Evolutionary conservation across 2,113 vertebrate species (phyloP), one percentile per base, ranked within the genome.

Genomic region (Passer montanus): DNA sequence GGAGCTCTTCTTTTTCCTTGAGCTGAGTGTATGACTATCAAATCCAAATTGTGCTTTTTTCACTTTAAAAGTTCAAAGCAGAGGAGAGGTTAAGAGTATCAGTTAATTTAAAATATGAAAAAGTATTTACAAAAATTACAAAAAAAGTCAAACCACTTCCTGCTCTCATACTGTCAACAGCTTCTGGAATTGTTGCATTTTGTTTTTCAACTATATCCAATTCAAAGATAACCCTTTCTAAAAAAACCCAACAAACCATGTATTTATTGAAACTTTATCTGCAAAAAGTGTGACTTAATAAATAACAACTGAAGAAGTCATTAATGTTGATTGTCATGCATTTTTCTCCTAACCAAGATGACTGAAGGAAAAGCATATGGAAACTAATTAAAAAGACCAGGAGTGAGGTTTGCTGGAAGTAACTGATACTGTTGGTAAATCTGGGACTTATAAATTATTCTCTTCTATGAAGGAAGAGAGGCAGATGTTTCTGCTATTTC

Each of bases 371-470:
- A 96, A 96, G 62, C 94, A 97, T 95, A 94, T 97, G 97, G 97
- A 98, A 98, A 97, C 93, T 96, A 97, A 97, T 98, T 98, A 97
- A 97, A 97, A 98, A 97, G 89, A 97, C 49, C 30, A 72, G 91
- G 91, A 97, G 66, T 66, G 93, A 97, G 80, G 96, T 94, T 97
- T 97, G 73, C 90, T 97, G 91, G 43, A 70, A 97, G 96, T 95
- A 98, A 98, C 84, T 73, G 97, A 98, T 97, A 97, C 95, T 94
- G 60, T 94, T 97, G 94, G 94, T 96, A 94, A 97, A 97, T 98
- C 97, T 97, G 97, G 94, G 92, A 96, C 85, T 97, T 89, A 96
- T 97, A 98, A 97, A 97, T 84, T 7, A 55, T 84, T 93, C 64
- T 53, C 35, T 76, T 94, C 91, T 94, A 84, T 77, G 94, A 97